phyloP scores from a whole-genome alignment of 2,113 vertebrate genomes.

The Cinclus mexicanus region DNA sequence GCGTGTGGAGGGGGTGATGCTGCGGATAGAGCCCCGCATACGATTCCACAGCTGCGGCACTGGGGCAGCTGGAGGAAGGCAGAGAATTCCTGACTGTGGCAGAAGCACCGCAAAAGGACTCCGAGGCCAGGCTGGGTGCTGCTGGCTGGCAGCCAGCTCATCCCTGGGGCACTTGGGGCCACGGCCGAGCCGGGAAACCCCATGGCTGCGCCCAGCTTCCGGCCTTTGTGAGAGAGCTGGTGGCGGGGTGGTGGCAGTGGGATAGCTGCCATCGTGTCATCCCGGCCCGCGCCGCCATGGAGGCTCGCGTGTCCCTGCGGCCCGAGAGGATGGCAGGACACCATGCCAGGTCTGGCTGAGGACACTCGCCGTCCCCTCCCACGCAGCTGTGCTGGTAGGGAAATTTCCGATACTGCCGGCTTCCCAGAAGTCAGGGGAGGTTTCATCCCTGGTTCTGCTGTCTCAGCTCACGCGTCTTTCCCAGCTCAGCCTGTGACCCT shows the following conservation, averaged over 20 bases:
- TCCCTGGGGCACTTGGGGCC: not conserved
- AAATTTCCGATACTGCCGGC: not conserved
- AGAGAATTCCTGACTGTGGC: not conserved
- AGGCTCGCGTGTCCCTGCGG: fast-evolving
- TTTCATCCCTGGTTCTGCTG: not conserved
- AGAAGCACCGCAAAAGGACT: not conserved
- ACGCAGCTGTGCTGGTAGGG: not conserved
- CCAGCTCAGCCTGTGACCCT: not conserved
- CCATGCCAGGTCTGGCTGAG: fast-evolving
- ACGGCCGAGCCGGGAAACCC: not conserved
- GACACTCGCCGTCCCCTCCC: not conserved
- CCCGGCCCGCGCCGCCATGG: not conserved
- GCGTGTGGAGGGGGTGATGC: fast-evolving
- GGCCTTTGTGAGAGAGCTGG: slow-evolving; percentile 1
- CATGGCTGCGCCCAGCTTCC: not conserved
- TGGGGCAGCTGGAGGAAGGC: not conserved
- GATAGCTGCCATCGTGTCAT: not conserved
- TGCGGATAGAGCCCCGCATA: not conserved
- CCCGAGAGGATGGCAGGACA: not conserved
- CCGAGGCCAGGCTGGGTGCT: not conserved
- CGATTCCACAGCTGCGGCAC: not conserved
- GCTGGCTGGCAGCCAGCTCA: not conserved
- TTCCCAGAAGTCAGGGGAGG: slow-evolving; percentile 11
- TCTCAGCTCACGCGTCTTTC: not conserved
- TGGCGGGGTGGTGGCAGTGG: not conserved